Base-by-base conservation (phyloP, 2,888 invertebrate species). In the Pherbina coryleti region DNA sequence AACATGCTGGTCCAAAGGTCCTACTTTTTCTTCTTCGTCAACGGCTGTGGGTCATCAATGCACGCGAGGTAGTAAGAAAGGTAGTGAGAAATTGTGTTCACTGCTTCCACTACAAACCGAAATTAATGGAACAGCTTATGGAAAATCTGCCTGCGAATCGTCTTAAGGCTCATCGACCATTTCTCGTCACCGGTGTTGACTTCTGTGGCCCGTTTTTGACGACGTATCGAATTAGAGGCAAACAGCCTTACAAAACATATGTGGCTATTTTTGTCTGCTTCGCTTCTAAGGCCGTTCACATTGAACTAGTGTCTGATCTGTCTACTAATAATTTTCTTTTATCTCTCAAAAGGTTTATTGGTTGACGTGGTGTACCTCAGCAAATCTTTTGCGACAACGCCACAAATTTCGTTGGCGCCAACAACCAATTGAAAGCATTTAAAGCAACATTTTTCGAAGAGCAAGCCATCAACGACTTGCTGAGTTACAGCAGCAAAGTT, bases 111-210 rank as follows among this genome's bases (percentile, higher is more conserved):
- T 31, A 31, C 31, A 31, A 31, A 5, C 31, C 31, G n/a, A 31
- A 31, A 31, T 49, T 71, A 14, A n/a, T 78, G 2, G 14, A 31
- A 17, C 73, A 78, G 64, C 75, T 79, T 5, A 73, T 73, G 78
- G 79, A 75, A n/a, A n/a, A n/a, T n/a, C 25, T 79, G 17, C 76
- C 71, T 22, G 76, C 34, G 28, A n/a, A 75, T 14, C 37, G 76
- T 34, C 44, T 75, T 1, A 72, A 62, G 11, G 49, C 70, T 22
- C 25, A 60, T 3, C 37, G 60, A 22, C 66, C 72, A 51, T 78
- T 79, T 66, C 34, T 22, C 2, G n/a, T 44, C 22, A 34, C 22
- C 5, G 67, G 66, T 9, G 73, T 75, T 0, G 75, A 75, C 37
- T 75, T 75, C 28, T 75, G 66, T 66, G 75, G 75, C 25, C 74